Evolutionary conservation across 2,113 vertebrate genomes (phyloP).

Genomic region (Sinocyclocheilus rhinocerous): DNA sequence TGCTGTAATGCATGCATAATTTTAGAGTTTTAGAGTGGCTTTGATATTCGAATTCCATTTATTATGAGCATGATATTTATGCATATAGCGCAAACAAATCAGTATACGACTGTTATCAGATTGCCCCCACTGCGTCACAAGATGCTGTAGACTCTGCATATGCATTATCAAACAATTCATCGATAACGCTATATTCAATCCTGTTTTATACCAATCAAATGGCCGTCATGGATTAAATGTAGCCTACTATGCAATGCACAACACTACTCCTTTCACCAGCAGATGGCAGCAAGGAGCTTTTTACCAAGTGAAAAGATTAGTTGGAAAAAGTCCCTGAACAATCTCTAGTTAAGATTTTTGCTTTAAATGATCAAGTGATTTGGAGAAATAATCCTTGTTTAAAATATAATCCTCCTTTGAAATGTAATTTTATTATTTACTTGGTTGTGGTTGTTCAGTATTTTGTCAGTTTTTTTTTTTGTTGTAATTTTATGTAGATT

Average conservation of each 20-base stretch:
- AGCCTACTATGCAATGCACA: no score
- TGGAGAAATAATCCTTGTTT: not conserved
- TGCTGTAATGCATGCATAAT: constrained; percentile 9
- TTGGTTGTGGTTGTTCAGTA: not conserved
- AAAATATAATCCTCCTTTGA: not conserved
- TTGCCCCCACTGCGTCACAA: not conserved
- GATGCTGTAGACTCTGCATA: not conserved
- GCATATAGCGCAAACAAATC: constrained; percentile 7
- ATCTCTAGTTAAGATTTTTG: not conserved
- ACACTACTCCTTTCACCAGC: not conserved
- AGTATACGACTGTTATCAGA: not conserved
- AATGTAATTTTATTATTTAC: not conserved
- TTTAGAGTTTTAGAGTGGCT: not conserved
- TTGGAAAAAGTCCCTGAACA: not conserved
- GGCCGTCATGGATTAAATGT: not conserved
- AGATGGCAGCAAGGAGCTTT: constrained; percentile 55
- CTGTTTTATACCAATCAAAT: not conserved
- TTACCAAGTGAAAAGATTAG: not conserved
- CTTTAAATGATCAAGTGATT: not conserved
- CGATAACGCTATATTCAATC: not conserved
- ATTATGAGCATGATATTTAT: constrained; percentile 15
- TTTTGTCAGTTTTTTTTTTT: not conserved
- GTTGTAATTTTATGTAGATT: not conserved
- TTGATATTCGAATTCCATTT: constrained; percentile 14
- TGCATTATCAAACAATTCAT: constrained; percentile 25